phyloP scores from a whole-genome alignment of 53 echinoderm and acorn worm species.

The Echinarachnius parma region DNA sequence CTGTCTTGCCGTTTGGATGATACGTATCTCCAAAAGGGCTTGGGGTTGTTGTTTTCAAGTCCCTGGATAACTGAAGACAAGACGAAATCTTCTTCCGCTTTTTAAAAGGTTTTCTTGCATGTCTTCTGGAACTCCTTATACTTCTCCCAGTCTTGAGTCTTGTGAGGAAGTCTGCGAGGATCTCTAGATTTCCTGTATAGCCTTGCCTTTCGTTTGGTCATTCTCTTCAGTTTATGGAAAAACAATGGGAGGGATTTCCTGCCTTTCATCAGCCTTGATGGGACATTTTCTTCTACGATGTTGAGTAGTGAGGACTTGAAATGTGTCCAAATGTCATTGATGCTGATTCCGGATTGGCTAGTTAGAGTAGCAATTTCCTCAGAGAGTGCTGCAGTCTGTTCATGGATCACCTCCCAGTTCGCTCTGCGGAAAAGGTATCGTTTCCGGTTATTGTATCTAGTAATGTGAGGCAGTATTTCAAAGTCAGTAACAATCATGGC shows the following conservation, averaged over 20 bases:
- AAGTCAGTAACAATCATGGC: slow-evolving; percentile 22
- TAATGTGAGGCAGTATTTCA: slow-evolving; percentile 11
- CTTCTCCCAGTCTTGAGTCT: slow-evolving; percentile 18
- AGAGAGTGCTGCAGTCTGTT: neutral
- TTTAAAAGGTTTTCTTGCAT: neutral
- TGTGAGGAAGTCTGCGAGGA: neutral
- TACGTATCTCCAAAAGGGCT: slow-evolving; percentile 13
- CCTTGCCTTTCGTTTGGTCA: no score
- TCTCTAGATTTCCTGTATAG: slow-evolving; percentile 18
- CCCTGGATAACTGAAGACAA: slow-evolving; percentile 2
- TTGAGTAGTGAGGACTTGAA: slow-evolving; percentile 19
- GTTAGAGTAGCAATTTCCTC: neutral
- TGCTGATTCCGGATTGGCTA: neutral
- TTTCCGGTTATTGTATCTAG: slow-evolving; percentile 12
- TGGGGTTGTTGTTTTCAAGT: slow-evolving; percentile 6
- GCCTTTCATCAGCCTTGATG: slow-evolving; percentile 3
- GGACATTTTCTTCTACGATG: slow-evolving; percentile 16
- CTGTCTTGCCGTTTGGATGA: neutral
- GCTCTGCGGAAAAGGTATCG: slow-evolving; percentile 14
- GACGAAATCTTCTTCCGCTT: slow-evolving; percentile 8
- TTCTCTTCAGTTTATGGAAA: slow-evolving; percentile 18
- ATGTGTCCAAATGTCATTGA: neutral
- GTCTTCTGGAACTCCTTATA: slow-evolving; percentile 20
- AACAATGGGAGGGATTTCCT: slow-evolving; percentile 24
- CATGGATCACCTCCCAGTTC: neutral